Percentiles rank a stretch among this genome's conserved stretches.
These are phyloP conservation scores for Rhinolophus ferrumequinum DNA, from an alignment of 2,113 vertebrate species.

Conservation along the genomic window DNA sequence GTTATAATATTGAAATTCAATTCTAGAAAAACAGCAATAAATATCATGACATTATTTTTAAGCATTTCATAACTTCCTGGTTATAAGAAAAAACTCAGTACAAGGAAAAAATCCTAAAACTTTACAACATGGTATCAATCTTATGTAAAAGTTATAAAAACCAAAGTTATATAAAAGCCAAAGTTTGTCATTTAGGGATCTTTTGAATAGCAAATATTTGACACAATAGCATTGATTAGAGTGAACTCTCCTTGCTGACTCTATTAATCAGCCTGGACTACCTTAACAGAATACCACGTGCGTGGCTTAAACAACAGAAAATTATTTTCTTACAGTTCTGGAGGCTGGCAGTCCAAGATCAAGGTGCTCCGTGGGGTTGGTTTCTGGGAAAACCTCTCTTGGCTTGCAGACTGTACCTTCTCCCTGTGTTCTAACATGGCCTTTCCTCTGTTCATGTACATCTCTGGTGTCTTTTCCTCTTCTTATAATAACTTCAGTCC, in stretches of 20 bases:
- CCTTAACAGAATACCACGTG: not conserved
- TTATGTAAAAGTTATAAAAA: not conserved
- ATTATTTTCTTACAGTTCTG: not conserved
- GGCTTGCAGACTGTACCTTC: not conserved
- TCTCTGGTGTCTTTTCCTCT: not conserved
- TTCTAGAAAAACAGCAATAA: slow-evolving; percentile 31
- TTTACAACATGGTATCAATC: not conserved
- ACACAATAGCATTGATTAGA: not conserved
- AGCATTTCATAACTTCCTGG: not conserved
- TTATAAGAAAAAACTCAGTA: not conserved
- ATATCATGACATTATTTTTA: slow-evolving; percentile 34
- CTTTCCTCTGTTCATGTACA: fast-evolving
- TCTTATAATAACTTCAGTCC: not conserved
- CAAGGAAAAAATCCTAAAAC: not conserved
- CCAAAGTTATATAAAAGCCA: not conserved
- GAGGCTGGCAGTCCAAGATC: not conserved
- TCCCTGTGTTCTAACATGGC: not conserved
- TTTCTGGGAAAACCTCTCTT: not conserved
- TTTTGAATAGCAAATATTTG: not conserved
- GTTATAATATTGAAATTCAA: slow-evolving; percentile 9
- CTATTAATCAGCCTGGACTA: not conserved
- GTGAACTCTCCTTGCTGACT: not conserved
- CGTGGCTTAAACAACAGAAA: not conserved
- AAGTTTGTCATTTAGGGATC: not conserved
- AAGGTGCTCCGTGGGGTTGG: not conserved